These are phyloP conservation scores for Theristicus caerulescens DNA, from an alignment of 2,113 vertebrate genomes.

Conservation along the genomic window DNA sequence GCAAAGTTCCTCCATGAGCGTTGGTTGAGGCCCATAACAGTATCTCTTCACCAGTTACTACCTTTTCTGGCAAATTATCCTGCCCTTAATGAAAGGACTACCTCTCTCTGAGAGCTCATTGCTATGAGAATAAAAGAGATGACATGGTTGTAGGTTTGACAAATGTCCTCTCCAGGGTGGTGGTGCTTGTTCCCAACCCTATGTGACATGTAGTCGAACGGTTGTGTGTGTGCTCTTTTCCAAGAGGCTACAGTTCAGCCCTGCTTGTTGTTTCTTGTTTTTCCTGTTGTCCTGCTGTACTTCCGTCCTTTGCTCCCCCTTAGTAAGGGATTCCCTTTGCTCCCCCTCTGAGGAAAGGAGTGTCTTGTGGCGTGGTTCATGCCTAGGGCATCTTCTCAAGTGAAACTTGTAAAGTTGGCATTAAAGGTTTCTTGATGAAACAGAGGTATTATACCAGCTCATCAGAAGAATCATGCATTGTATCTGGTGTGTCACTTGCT, in stretches of 20 bases:
- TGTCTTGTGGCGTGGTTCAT: neutral
- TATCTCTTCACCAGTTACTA: neutral
- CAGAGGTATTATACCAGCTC: neutral
- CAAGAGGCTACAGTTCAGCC: neutral
- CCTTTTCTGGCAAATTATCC: neutral
- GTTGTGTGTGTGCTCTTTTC: neutral
- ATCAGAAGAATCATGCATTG: neutral
- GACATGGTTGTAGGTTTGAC: neutral
- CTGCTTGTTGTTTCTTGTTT: neutral
- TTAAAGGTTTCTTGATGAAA: neutral
- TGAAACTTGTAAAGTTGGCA: neutral
- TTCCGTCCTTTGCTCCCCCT: neutral
- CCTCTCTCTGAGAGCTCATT: rapidly evolving
- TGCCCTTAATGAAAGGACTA: neutral
- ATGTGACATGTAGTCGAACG: rapidly evolving
- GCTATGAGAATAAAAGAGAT: neutral
- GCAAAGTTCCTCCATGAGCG: rapidly evolving
- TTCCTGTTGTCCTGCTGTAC: neutral
- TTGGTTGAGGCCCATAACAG: neutral
- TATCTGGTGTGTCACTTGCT: neutral
- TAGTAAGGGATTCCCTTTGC: neutral
- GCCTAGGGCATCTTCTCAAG: neutral
- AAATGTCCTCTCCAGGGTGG: neutral
- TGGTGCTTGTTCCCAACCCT: neutral
- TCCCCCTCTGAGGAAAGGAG: neutral